These are phyloP conservation scores for Meiosimyza platycephala DNA, from an alignment of 2,888 invertebrate species.

Conservation along the genomic window DNA sequence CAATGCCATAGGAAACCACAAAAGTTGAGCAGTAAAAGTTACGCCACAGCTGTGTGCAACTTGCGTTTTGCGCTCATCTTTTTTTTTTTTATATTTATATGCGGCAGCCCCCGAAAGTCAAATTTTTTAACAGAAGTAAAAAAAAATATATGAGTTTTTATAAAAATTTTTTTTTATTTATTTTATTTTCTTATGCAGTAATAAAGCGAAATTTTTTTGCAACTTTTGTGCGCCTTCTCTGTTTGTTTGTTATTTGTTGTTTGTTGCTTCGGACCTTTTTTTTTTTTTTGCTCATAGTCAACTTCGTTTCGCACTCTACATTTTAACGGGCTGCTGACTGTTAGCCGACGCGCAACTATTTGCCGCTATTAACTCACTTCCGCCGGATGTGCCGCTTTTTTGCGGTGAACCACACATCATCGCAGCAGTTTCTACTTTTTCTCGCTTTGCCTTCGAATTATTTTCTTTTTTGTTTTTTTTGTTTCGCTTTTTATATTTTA, in stretches of 20 bases:
- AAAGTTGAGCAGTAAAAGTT: too few relatives aligned
- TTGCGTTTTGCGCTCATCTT: too few relatives aligned
- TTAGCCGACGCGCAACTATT: neutral
- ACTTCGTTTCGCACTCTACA: neutral
- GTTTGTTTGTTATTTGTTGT: too few relatives aligned
- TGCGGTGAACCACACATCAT: neutral
- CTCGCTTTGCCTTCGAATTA: too few relatives aligned
- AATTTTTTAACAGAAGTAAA: slow-evolving; percentile 7
- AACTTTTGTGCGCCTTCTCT: neutral
- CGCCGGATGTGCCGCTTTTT: slow-evolving; percentile 6
- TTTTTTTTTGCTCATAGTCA: neutral
- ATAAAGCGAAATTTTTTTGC: slow-evolving; percentile 4
- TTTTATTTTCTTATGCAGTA: neutral
- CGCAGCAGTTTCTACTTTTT: neutral
- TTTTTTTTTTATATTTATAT: slow-evolving; percentile 11
- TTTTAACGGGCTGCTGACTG: neutral
- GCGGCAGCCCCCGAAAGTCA: slow-evolving; percentile 16
- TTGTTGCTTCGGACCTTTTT: too few relatives aligned
- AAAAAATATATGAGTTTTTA: too few relatives aligned
- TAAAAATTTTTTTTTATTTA: slow-evolving; percentile 3
- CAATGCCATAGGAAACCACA: too few relatives aligned
- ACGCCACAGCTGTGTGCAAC: too few relatives aligned
- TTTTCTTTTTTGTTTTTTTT: too few relatives aligned
- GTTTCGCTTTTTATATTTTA: neutral
- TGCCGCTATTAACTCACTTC: slow-evolving; percentile 5